Evolutionary conservation across 2,797 vertebrate genomes (phyloP).

Genomic region (Lithobates pipiens): DNA sequence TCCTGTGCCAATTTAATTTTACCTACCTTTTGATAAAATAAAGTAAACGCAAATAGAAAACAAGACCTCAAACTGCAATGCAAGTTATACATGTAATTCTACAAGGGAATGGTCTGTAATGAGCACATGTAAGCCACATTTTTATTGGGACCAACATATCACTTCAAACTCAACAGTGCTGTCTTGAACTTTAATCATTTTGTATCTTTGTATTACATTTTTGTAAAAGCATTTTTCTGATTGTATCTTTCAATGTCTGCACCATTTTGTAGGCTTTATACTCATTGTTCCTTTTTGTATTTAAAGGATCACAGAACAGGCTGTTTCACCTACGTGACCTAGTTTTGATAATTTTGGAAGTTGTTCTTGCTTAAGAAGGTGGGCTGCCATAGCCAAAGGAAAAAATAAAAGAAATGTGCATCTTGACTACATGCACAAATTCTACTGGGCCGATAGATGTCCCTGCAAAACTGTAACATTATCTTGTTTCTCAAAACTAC

Average conservation of each 20-base stretch:
- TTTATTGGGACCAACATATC: not conserved
- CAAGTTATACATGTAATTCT: not conserved
- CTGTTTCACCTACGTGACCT: slow-evolving; percentile 50
- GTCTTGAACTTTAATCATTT: slow-evolving; percentile 33
- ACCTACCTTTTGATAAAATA: not conserved
- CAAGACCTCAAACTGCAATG: not conserved
- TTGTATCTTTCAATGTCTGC: slow-evolving; percentile 44
- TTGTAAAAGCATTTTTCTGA: slow-evolving; percentile 33
- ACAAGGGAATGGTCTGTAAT: not conserved
- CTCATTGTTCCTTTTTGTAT: slow-evolving; percentile 46
- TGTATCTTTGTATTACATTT: slow-evolving; percentile 36
- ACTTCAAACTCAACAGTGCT: slow-evolving; percentile 54
- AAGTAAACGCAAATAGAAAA: not conserved
- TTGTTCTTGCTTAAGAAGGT: slow-evolving; percentile 48
- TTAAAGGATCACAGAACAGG: slow-evolving; percentile 49
- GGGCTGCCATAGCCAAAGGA: slow-evolving; percentile 37
- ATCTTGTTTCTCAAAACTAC: not conserved
- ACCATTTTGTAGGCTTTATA: slow-evolving; percentile 45
- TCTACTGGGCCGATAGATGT: slow-evolving; percentile 37
- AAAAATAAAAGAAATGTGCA: slow-evolving; percentile 36
- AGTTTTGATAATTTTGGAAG: slow-evolving; percentile 58
- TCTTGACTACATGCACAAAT: slow-evolving; percentile 24
- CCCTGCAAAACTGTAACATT: slow-evolving; percentile 19
- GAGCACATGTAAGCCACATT: not conserved
- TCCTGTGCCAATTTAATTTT: not conserved